A percentile compares a stretch with the other conserved stretches of the same genome.
phyloP scores from a whole-genome alignment of 2,888 invertebrate species.

The Cheilosia variabilis region DNA sequence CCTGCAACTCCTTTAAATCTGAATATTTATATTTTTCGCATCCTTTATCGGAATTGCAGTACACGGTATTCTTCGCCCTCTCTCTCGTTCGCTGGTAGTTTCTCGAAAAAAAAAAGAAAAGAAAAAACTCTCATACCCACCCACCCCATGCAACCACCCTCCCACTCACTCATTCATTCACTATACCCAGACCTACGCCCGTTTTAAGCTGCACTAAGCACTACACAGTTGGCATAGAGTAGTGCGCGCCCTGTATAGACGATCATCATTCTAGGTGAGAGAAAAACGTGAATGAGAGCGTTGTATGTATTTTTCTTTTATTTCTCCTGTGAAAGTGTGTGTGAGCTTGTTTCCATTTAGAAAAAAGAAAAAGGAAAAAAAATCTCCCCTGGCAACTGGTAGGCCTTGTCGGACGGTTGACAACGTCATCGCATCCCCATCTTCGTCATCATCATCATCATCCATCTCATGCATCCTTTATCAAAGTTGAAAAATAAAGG shows the following conservation, averaged over 20 bases:
- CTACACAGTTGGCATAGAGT: slow-evolving; percentile 51
- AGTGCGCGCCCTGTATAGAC: slow-evolving; percentile 42
- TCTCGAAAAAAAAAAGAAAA: neutral
- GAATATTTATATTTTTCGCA: slow-evolving; percentile 72
- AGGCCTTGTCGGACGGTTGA: slow-evolving; percentile 63
- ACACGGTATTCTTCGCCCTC: slow-evolving; percentile 24
- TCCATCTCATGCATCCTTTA: slow-evolving; percentile 65
- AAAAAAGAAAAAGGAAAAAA: slow-evolving; percentile 40
- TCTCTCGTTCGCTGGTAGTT: slow-evolving; percentile 15
- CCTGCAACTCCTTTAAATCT: slow-evolving; percentile 69
- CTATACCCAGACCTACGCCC: slow-evolving; percentile 23
- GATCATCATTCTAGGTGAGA: slow-evolving; percentile 64
- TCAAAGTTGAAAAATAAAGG: slow-evolving; percentile 72
- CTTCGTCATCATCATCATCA: slow-evolving; percentile 15
- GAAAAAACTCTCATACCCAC: slow-evolving; percentile 7
- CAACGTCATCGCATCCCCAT: slow-evolving; percentile 56
- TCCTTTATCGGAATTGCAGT: slow-evolving; percentile 68
- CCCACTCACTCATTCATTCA: slow-evolving; percentile 65
- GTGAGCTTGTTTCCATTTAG: slow-evolving; percentile 65
- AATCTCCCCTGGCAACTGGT: slow-evolving; percentile 68
- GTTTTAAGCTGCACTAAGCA: slow-evolving; percentile 65
- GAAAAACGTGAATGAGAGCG: slow-evolving; percentile 62
- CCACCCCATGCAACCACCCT: slow-evolving; percentile 19
- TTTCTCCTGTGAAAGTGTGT: slow-evolving; percentile 24
- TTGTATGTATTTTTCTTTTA: slow-evolving; percentile 20